Evolutionary conservation across 2,797 vertebrate species (phyloP), one percentile per base, ranked within the genome.

Genomic region (Acrossocheilus fasciatus): DNA sequence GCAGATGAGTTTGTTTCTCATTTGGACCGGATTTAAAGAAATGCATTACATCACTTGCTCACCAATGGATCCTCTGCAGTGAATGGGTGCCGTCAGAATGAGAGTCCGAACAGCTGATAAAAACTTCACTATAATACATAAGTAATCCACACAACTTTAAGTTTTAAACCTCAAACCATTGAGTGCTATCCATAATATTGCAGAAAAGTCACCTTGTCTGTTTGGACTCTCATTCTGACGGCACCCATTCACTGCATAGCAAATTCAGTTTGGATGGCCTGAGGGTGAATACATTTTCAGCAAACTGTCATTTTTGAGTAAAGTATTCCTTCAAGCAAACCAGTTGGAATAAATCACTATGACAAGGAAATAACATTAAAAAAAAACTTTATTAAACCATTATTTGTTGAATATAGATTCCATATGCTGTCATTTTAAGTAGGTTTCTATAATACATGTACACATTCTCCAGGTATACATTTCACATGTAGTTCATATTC

Each of bases 361-460:
- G 64, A 84, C 45, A 57, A 23, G 41, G 4, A 59, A 77, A n/a
- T 89, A 64, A 88, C 90, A 91, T 88, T 76, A 76, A 30, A 66
- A 76, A 88, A 91, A 92, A 91, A 66, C 93, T 96, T 97, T 96
- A 96, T 97, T 97, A 96, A 91, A 96, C 94, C 95, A 95, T 95
- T 93, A 95, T 94, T 91, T 91, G 93, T 95, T 95, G 95, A 94
- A 96, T 96, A 94, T 94, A 95, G 94, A 95, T 96, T 95, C 95
- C 95, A 96, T 95, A 96, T 94, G 94, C 95, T 96, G 95, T 95
- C 92, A 93, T 92, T 93, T 93, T 93, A 73, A 89, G 86, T 12
- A 95, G 92, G 92, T 95, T 95, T 95, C 95, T 95, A 95, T 92
- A 92, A 94, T 93, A 87, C 93, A 94, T 94, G 94, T 95, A 94